Percentiles rank a stretch among this genome's conserved stretches.
phyloP scores from a whole-genome alignment of 2,797 vertebrate genomes.

The Tiaroga cobitis region DNA sequence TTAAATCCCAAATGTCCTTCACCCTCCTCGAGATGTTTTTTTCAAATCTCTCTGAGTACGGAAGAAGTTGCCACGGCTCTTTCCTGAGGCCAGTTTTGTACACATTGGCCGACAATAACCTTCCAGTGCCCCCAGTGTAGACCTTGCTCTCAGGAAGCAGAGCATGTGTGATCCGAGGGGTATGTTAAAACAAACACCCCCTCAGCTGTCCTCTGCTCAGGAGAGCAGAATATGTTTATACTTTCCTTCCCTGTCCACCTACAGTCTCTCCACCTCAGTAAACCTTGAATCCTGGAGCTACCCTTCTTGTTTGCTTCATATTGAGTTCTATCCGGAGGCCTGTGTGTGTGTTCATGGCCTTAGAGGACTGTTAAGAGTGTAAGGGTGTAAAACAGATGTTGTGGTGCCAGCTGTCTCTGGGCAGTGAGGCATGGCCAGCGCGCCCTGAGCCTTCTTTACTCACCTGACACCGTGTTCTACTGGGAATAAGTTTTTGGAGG shows the following conservation, averaged over 20 bases:
- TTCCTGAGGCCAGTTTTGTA: constrained; percentile 31
- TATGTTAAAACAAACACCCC: constrained; percentile 48
- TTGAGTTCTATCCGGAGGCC: constrained; percentile 13
- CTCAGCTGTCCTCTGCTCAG: constrained; percentile 57
- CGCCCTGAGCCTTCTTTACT: constrained; percentile 66
- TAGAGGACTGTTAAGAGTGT: constrained; percentile 51
- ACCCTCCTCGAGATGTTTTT: background rate
- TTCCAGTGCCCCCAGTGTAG: constrained; percentile 21
- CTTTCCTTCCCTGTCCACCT: constrained; percentile 29
- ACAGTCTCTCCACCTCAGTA: constrained; percentile 61
- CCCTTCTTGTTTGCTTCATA: constrained; percentile 7
- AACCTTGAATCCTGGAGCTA: constrained; percentile 32
- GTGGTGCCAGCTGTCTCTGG: constrained; percentile 73
- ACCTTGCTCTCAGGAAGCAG: constrained; percentile 1
- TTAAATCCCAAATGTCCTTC: constrained; percentile 31
- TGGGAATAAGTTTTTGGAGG: constrained; percentile 61
- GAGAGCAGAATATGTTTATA: constrained; percentile 56
- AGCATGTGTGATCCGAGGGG: constrained; percentile 24
- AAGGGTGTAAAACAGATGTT: constrained; percentile 73
- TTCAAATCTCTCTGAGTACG: background rate
- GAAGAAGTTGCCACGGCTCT: background rate
- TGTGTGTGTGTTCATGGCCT: constrained; percentile 59
- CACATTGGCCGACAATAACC: constrained; percentile 37
- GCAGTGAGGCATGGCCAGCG: constrained; percentile 67
- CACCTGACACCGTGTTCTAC: constrained; percentile 65